Base-by-base conservation (phyloP, 2,888 invertebrate genomes). In the Amorpha juglandis region DNA sequence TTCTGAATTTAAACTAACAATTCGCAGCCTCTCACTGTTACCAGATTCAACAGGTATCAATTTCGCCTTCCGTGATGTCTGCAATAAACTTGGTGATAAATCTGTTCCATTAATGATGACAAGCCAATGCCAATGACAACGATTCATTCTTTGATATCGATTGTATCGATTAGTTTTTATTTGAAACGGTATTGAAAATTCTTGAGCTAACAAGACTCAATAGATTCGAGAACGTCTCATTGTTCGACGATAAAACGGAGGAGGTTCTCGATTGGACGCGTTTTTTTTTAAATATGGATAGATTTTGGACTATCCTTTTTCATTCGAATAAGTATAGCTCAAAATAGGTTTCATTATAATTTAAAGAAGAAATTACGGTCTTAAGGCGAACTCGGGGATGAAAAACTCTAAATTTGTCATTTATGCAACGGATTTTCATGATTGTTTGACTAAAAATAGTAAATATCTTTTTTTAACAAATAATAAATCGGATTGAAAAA, bases 141-240 rank as follows among this genome's bases (percentile, higher is more conserved):
- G 71, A 70, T 69, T 73, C 70, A 75, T 68, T 67, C 75, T 77
- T 77, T 73, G 71, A 69, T 73, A 74, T 71, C 67, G 69, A 73
- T 77, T 71, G 66, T 64, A 69, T 69, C 71, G 71, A 71, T 75
- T 67, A 67, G 63, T 19, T 52, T 48, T 65, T 70, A 78, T 81
- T 79, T 84, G 83, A 77, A 74, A 75, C 74, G 78, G 71, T 79
- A 85, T 88, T 86, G 86, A 79, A 74, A 78, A 68, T 86, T 88
- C 84, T 89, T 88, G 76, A 71, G 75, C 65, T 82, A 83, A 87
- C 78, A 72, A 80, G 69, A 16, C 67, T 73, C 78, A 85, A 86
- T 88, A 75, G 79, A 78, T 71, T 69, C 76, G 72, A 75, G 73
- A 77, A 77, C 70, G 75, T 70, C 58, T 62, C 50, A 64, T 53